A percentile compares a stretch with the other conserved stretches of the same genome.
These are phyloP conservation scores for Dinocampus coccinellae DNA, from an alignment of 2,888 invertebrate genomes.

Conservation along the genomic window DNA sequence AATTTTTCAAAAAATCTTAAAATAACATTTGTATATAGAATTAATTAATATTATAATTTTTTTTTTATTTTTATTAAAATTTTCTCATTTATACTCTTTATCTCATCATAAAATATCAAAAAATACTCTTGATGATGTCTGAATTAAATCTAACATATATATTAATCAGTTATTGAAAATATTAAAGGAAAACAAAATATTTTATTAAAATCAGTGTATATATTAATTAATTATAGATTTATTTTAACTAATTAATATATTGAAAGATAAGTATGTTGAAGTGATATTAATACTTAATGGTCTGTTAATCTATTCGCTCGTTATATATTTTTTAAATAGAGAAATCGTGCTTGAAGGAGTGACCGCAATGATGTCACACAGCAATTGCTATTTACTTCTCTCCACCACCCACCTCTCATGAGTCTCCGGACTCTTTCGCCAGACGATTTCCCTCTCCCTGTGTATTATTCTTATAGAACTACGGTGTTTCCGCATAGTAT, in stretches of 20 bases:
- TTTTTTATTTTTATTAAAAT: background rate
- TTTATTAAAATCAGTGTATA: background rate
- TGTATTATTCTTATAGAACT: background rate
- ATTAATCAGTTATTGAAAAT: background rate
- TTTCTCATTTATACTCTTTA: background rate
- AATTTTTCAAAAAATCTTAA: background rate
- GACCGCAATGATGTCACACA: background rate
- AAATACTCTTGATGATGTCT: background rate
- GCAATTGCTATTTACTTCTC: background rate
- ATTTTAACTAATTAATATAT: background rate
- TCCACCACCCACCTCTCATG: background rate
- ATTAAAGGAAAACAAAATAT: background rate
- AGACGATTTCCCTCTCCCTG: background rate
- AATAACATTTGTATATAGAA: constrained; percentile 8
- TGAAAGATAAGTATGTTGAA: no score
- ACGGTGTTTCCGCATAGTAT: background rate
- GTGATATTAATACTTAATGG: no score
- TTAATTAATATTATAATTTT: background rate
- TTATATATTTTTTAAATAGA: background rate
- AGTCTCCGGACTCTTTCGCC: background rate
- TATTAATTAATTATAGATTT: background rate
- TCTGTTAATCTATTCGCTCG: background rate
- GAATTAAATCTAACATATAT: background rate
- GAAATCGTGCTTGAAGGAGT: background rate
- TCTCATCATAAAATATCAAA: background rate